Percentiles rank a stretch among this genome's conserved stretches.
These are phyloP conservation scores for Dasysyrphus tricinctus DNA, from an alignment of 2,888 invertebrate genomes.

Conservation along the genomic window DNA sequence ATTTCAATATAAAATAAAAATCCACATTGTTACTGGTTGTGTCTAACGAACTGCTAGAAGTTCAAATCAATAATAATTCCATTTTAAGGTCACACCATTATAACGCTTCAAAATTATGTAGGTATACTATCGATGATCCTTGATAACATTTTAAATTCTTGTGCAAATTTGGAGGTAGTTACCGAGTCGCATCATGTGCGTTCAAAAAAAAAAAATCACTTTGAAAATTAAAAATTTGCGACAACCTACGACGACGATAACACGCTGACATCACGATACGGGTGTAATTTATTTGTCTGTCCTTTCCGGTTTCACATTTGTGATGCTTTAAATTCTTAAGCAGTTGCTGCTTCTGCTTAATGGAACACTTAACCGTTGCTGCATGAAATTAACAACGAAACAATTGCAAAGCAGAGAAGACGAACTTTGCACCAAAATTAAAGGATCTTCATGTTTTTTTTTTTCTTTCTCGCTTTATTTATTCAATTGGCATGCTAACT, in stretches of 20 bases:
- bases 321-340: slow-evolving; percentile 34
- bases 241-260: background rate
- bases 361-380: slow-evolving; percentile 28
- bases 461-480: slow-evolving; percentile 14
- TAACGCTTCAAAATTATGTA: background rate
- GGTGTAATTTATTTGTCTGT: slow-evolving; percentile 52
- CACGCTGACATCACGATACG: background rate
- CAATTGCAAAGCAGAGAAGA: slow-evolving; percentile 6
- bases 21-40: too few relatives aligned
- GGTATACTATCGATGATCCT: background rate
- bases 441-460: slow-evolving; percentile 49
- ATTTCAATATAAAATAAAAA: too few relatives aligned
- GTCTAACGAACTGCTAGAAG: background rate
- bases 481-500: slow-evolving; percentile 52
- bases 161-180: slow-evolving; percentile 3
- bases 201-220: background rate
- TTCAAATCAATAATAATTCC: background rate
- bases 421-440: slow-evolving; percentile 29
- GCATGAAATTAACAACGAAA: slow-evolving; percentile 9
- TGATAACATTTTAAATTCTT: slow-evolving; percentile 1
- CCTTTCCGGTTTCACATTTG: slow-evolving; percentile 65
- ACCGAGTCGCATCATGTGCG: slow-evolving; percentile 8
- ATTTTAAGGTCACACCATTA: background rate
- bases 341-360: slow-evolving; percentile 17
- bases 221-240: slow-evolving; percentile 19